phyloP scores from a whole-genome alignment of 2,113 vertebrate species.

The Dipodomys merriami region DNA sequence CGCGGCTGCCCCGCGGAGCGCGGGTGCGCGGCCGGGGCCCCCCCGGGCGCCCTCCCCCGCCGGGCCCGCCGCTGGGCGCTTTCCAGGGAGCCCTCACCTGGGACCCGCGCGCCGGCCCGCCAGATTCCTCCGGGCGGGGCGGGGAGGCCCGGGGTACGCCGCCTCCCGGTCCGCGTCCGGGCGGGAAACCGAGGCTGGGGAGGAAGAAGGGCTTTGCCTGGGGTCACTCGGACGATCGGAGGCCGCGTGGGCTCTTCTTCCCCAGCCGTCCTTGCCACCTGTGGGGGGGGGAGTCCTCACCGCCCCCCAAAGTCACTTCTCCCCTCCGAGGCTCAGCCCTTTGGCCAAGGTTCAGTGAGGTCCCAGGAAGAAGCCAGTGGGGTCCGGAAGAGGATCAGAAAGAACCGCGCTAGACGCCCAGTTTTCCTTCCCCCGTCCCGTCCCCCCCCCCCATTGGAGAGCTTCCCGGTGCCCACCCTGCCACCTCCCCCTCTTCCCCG shows the following conservation, averaged over 20 bases:
- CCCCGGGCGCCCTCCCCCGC: conserved; percentile 60
- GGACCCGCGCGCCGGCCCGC: conserved; percentile 39
- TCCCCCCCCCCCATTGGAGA: not conserved
- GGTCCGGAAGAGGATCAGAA: conserved; percentile 20
- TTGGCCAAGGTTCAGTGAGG: not conserved
- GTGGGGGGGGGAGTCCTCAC: not conserved
- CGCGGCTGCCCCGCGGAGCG: conserved; percentile 50
- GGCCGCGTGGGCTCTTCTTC: not conserved
- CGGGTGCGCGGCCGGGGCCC: conserved; percentile 43
- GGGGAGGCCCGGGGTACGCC: not conserved
- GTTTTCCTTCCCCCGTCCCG: not conserved
- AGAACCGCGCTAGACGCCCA: conserved; percentile 30
- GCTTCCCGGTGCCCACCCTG: conserved; percentile 74
- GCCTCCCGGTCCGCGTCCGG: not conserved
- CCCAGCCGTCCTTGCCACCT: not conserved
- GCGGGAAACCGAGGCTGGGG: conserved; percentile 36
- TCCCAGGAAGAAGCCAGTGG: not conserved
- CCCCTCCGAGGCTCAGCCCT: not conserved
- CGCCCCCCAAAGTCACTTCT: not conserved
- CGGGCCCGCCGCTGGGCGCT: conserved; percentile 55
- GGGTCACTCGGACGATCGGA: not conserved
- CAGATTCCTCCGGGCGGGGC: conserved; percentile 74
- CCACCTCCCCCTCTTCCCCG: conserved; percentile 40
- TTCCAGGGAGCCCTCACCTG: conserved; percentile 73
- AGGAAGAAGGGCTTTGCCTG: not conserved